These are phyloP conservation scores for Gymnobelideus leadbeateri DNA, from an alignment of 2,113 vertebrate species.

Conservation along the genomic window DNA sequence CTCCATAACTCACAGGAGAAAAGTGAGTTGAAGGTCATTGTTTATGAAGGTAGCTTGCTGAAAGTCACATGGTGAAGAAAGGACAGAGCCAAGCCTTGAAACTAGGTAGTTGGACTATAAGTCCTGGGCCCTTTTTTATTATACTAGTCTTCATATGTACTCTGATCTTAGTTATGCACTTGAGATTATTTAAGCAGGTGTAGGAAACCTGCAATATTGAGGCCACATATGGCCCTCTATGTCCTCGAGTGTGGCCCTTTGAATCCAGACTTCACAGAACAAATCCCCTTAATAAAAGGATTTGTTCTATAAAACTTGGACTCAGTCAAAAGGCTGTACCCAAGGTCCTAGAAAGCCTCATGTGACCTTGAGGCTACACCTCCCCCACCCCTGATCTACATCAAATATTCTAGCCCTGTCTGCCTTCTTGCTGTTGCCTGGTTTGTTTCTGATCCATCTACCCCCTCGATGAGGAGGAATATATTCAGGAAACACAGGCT, in stretches of 20 bases:
- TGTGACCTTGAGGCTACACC: too few species aligned
- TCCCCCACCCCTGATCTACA: not conserved
- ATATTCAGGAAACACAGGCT: not conserved
- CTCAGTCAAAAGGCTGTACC: too few species aligned
- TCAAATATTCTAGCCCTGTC: accelerated
- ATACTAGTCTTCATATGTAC: not conserved
- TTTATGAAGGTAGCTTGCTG: not conserved
- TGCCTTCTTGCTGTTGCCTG: accelerated
- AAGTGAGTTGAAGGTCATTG: not conserved
- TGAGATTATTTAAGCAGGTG: not conserved
- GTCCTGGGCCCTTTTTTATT: not conserved
- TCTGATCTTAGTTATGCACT: not conserved
- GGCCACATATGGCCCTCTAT: too few species aligned
- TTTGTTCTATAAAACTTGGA: too few species aligned
- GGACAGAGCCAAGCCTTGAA: not conserved
- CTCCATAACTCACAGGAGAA: not conserved
- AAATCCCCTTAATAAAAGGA: too few species aligned
- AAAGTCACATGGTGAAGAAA: not conserved
- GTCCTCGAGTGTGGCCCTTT: too few species aligned
- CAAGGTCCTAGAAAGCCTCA: too few species aligned
- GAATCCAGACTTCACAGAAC: too few species aligned
- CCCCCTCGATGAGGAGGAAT: not conserved
- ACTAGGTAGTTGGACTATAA: not conserved
- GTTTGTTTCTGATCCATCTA: not conserved
- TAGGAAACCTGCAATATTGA: too few species aligned